Conservation (phyloP, 2,888 invertebrate species). For the Apodemia duryi region DNA sequence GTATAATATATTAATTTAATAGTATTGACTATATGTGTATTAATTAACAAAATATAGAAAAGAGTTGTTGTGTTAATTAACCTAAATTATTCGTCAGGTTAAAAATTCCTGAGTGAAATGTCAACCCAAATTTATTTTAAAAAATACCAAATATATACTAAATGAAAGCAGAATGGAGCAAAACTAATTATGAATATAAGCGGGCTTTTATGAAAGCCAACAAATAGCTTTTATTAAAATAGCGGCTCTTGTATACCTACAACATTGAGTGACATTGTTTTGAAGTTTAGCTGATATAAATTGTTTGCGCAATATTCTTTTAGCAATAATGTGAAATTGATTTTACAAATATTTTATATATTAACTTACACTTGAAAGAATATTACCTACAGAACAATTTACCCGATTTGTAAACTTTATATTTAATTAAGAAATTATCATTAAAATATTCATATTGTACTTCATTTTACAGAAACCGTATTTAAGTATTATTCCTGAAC, state of each 20-base stretch:
- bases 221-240: conserved; percentile 6
- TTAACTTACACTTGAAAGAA: background rate
- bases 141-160: background rate
- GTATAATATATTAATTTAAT: background rate
- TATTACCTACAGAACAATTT: background rate
- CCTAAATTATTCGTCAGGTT: background rate
- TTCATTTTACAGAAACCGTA: background rate
- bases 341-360: background rate
- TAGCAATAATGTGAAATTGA: background rate
- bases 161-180: background rate
- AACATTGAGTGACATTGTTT: background rate
- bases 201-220: background rate
- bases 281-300: background rate
- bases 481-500: no score
- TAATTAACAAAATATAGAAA: no score
- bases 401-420: background rate
- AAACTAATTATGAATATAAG: background rate
- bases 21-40: no score
- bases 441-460: background rate
- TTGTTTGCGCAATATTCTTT: background rate
- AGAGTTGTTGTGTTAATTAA: background rate
- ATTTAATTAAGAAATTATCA: background rate
- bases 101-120: background rate
- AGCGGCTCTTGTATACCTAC: background rate
- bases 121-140: background rate